Percentiles rank a stretch among this genome's conserved stretches.
Conservation (phyloP, 2,888 invertebrate species). For the Morinoia aosen region DNA sequence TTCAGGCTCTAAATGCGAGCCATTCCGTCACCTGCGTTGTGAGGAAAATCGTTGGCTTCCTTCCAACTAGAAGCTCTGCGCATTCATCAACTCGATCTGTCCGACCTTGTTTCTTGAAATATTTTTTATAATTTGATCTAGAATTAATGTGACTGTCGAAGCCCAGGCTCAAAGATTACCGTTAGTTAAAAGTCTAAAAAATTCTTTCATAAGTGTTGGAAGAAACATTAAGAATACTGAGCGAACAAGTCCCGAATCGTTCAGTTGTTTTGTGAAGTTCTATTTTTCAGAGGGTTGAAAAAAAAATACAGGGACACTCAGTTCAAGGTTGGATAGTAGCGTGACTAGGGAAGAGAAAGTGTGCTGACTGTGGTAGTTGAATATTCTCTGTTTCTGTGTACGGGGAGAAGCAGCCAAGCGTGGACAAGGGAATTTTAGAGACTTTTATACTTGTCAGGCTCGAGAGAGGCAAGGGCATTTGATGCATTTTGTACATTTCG, state of each 20-base stretch:
- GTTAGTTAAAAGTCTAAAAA: not conserved
- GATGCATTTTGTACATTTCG: too few species aligned
- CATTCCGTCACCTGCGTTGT: not conserved
- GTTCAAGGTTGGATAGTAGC: too few species aligned
- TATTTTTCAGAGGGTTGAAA: not conserved
- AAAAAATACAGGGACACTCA: too few species aligned
- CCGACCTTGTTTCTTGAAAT: not conserved
- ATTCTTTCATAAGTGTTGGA: not conserved
- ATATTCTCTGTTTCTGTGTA: too few species aligned
- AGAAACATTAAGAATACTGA: not conserved
- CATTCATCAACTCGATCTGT: not conserved
- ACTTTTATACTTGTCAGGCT: too few species aligned
- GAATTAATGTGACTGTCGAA: not conserved
- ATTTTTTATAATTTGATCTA: not conserved
- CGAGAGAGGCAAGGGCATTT: too few species aligned
- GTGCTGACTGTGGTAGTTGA: too few species aligned
- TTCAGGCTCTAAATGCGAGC: not conserved
- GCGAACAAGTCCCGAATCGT: not conserved
- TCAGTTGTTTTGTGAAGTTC: not conserved
- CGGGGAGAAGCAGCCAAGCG: too few species aligned
- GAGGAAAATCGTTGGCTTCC: not conserved
- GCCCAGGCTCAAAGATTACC: not conserved
- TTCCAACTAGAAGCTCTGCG: not conserved
- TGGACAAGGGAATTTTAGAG: too few species aligned
- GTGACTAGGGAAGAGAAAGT: too few species aligned